Evolutionary conservation across 2,797 vertebrate species (phyloP).

Genomic region (Alosa sapidissima): DNA sequence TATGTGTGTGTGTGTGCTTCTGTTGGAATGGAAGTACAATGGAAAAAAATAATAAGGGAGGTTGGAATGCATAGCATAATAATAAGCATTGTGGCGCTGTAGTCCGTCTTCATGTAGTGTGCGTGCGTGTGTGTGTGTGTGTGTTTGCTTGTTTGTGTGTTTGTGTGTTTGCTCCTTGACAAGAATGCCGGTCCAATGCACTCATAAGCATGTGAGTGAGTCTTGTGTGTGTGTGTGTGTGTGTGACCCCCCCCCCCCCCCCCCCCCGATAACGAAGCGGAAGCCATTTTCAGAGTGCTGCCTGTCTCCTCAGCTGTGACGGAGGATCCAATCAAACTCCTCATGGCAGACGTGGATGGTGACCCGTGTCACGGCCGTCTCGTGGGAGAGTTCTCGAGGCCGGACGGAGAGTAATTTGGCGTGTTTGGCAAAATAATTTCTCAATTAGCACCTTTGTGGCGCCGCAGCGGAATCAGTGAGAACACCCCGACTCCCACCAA

Average conservation of each 20-base stretch:
- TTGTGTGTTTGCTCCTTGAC: background rate
- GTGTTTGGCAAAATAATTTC: conserved; percentile 1
- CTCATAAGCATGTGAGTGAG: background rate
- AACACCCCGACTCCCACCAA: background rate
- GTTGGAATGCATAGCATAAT: too few relatives aligned
- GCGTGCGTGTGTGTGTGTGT: too few relatives aligned
- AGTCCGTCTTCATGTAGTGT: background rate
- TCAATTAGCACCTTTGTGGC: background rate
- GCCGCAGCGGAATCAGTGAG: background rate
- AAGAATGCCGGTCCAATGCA: background rate
- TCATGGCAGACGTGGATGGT: background rate
- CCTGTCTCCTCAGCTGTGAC: background rate
- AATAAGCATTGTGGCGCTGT: too few relatives aligned
- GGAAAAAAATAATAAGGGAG: too few relatives aligned
- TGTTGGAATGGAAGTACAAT: too few relatives aligned
- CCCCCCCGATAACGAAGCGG: background rate
- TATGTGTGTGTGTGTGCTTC: too few relatives aligned
- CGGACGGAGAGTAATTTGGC: background rate
- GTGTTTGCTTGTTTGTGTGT: too few relatives aligned
- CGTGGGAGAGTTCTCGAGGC: background rate
- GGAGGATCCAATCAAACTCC: conserved; percentile 19
- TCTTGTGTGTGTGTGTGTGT: too few relatives aligned
- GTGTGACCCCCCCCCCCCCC: too few relatives aligned
- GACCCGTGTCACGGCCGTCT: background rate
- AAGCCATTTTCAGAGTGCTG: conserved; percentile 17